Evolutionary conservation across 2,113 vertebrate species (phyloP).

Genomic region (Callopanchax toddi): DNA sequence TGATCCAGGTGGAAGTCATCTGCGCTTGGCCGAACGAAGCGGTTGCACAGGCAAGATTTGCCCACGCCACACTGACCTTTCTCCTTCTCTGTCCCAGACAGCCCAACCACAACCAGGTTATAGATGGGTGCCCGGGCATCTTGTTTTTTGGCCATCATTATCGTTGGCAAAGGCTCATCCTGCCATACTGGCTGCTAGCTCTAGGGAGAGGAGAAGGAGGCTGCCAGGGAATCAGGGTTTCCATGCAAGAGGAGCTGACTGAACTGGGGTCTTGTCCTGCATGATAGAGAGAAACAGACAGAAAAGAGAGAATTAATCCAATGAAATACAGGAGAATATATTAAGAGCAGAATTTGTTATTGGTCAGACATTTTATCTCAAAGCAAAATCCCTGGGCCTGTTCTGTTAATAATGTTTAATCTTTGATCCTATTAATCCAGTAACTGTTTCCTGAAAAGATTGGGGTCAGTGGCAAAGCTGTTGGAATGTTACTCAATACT

Average conservation of each 20-base stretch:
- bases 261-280: conserved; percentile 55
- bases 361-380: conserved; percentile 32
- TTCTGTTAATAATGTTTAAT: conserved; percentile 62
- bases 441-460: conserved; percentile 70
- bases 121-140: conserved; percentile 94
- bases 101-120: conserved; percentile 93
- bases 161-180: conserved; percentile 86
- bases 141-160: conserved; percentile 99
- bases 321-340: conserved; percentile 25
- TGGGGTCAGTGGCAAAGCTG: conserved; percentile 64
- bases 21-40: conserved; percentile 92
- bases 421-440: conserved; percentile 56
- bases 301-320: conserved; percentile 42
- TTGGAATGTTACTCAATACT: conserved; percentile 54
- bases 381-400: conserved; percentile 38
- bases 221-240: conserved; percentile 62
- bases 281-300: conserved; percentile 34
- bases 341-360: conserved; percentile 34
- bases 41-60: conserved; percentile 97
- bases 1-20: conserved; percentile 96
- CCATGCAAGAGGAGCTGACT: conserved; percentile 74
- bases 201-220: conserved; percentile 63
- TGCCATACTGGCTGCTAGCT: conserved; percentile 81
- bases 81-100: conserved; percentile 98
- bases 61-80: conserved; percentile 96